Percentiles rank a stretch among this genome's conserved stretches.
phyloP scores from a whole-genome alignment of 2,888 invertebrate species.

The Philopedon plagiatum region DNA sequence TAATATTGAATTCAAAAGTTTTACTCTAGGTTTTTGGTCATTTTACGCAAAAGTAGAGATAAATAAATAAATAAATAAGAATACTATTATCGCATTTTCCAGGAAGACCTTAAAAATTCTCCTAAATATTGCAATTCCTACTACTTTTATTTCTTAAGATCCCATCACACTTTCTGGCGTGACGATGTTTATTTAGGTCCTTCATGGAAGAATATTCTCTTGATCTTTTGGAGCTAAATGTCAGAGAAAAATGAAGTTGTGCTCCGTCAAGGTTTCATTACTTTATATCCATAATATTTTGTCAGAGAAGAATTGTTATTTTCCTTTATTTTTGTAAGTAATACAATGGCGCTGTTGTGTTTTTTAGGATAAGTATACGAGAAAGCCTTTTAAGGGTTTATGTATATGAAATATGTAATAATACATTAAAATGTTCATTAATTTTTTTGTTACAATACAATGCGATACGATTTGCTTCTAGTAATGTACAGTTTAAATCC shows the following conservation, averaged over 20 bases:
- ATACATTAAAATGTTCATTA: too few species aligned
- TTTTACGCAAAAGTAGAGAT: background rate
- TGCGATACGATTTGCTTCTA: too few species aligned
- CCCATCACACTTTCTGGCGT: background rate
- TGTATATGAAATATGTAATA: too few species aligned
- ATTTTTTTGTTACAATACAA: too few species aligned
- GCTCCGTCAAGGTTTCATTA: slow-evolving; percentile 27
- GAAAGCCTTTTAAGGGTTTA: too few species aligned
- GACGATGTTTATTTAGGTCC: slow-evolving; percentile 18
- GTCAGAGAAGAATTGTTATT: too few species aligned
- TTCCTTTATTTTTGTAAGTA: too few species aligned
- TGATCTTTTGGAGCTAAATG: slow-evolving; percentile 29
- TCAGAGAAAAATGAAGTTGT: slow-evolving; percentile 31
- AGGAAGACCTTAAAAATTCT: background rate
- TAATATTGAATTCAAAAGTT: too few species aligned
- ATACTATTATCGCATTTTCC: background rate
- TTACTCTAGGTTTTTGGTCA: background rate
- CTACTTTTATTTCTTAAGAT: background rate
- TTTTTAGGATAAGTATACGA: too few species aligned
- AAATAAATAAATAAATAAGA: background rate
- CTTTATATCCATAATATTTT: too few species aligned
- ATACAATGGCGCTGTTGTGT: too few species aligned
- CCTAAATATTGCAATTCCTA: background rate
- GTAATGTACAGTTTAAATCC: too few species aligned
- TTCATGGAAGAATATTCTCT: slow-evolving; percentile 30